Percentiles rank a stretch among this genome's conserved stretches.
These are phyloP conservation scores for Latheticus oryzae DNA, from an alignment of 2,888 invertebrate genomes.

Conservation along the genomic window DNA sequence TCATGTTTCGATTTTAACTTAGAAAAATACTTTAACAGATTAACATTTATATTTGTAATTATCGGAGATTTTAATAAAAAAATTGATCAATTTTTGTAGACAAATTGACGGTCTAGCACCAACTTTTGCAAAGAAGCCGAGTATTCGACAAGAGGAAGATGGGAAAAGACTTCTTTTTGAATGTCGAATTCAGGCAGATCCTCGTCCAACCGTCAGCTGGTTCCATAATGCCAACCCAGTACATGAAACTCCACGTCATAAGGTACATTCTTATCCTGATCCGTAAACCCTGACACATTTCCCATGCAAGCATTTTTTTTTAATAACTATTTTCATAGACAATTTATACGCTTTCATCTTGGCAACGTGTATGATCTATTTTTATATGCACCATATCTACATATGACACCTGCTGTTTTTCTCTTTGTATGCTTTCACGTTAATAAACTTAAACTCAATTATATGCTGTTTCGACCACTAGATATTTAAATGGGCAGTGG, in stretches of 20 bases:
- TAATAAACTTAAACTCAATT: too few species aligned
- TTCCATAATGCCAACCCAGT: slow-evolving; percentile 89
- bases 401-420: slow-evolving; percentile 56
- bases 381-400: slow-evolving; percentile 48
- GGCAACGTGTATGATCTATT: slow-evolving; percentile 53
- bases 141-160: slow-evolving; percentile 97
- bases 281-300: slow-evolving; percentile 39
- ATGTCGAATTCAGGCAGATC: slow-evolving; percentile 94
- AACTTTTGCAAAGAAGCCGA: slow-evolving; percentile 97
- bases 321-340: slow-evolving; percentile 48
- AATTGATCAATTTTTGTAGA: slow-evolving; percentile 68
- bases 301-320: slow-evolving; percentile 35
- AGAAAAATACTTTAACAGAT: slow-evolving; percentile 31
- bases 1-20: slow-evolving; percentile 49
- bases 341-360: slow-evolving; percentile 49
- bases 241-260: slow-evolving; percentile 85
- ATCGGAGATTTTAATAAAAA: slow-evolving; percentile 22
- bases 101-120: slow-evolving; percentile 98
- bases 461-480: slow-evolving; percentile 46
- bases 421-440: slow-evolving; percentile 35
- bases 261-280: slow-evolving; percentile 69
- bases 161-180: slow-evolving; percentile 94
- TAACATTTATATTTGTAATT: slow-evolving; percentile 31
- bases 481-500: slow-evolving; percentile 47
- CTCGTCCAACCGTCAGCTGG: slow-evolving; percentile 89